These are phyloP conservation scores for Drosophila melanica DNA, from an alignment of 1,140 invertebrate species.

Conservation along the genomic window DNA sequence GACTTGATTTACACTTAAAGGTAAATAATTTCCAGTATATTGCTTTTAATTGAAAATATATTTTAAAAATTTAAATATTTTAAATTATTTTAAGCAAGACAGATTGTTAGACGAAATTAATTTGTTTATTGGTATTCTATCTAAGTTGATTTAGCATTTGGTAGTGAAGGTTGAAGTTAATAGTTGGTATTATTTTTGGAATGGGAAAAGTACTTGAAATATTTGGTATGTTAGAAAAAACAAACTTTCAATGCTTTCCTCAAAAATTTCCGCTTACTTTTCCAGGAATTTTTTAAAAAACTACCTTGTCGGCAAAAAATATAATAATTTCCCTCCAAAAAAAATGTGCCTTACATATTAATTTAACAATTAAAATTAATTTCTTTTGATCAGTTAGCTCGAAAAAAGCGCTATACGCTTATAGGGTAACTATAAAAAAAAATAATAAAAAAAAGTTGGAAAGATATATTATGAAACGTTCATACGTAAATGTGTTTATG, in stretches of 20 bases:
- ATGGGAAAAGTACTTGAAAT: too few species aligned
- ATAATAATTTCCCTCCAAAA: constrained; percentile 1
- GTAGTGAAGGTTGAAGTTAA: too few species aligned
- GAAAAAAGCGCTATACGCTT: constrained; percentile 27
- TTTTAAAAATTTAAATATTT: too few species aligned
- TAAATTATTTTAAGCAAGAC: too few species aligned
- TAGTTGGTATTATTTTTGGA: too few species aligned
- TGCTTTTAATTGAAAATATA: too few species aligned
- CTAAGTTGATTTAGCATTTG: too few species aligned
- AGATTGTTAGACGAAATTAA: too few species aligned
- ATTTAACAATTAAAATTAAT: constrained; percentile 70
- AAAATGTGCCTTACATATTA: constrained; percentile 60
- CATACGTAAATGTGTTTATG: constrained; percentile 41
- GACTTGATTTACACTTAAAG: too few species aligned
- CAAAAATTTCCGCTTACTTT: constrained; percentile 20
- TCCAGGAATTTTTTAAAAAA: constrained; percentile 7
- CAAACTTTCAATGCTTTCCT: neutral
- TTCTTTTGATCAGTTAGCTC: constrained; percentile 25
- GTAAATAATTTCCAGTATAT: too few species aligned
- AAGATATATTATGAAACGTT: constrained; percentile 63
- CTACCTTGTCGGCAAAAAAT: constrained; percentile 7
- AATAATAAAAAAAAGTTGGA: constrained; percentile 45
- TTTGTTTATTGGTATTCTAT: too few species aligned
- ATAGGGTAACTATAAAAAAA: constrained; percentile 51
- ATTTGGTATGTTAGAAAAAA: neutral